These are phyloP conservation scores for Etheostoma perlongum DNA, from an alignment of 2,797 vertebrate genomes.

Conservation along the genomic window DNA sequence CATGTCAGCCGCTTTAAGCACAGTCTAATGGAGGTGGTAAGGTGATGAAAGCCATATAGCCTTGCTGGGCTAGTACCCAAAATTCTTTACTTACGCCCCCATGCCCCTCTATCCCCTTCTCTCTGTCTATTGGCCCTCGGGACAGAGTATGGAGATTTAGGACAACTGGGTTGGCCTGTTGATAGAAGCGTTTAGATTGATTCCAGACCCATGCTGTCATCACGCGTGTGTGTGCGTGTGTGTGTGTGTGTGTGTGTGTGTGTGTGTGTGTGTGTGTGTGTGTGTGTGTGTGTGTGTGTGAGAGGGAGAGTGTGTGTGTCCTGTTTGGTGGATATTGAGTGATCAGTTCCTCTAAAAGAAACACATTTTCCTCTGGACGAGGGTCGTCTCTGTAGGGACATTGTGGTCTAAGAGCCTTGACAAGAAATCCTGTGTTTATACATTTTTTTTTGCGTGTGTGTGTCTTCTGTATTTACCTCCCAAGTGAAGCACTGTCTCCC, in stretches of 20 bases:
- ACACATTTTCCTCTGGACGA: neutral
- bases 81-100: slow-evolving; percentile 40
- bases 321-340: slow-evolving; percentile 40
- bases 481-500: slow-evolving; percentile 20
- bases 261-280: slow-evolving; percentile 35
- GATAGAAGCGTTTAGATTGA: slow-evolving; percentile 76
- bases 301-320: neutral
- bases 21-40: slow-evolving; percentile 38
- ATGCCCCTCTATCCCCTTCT: neutral
- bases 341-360: slow-evolving; percentile 51
- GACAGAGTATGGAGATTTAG: slow-evolving; percentile 64
- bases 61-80: slow-evolving; percentile 13
- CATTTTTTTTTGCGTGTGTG: slow-evolving; percentile 33
- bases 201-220: slow-evolving; percentile 71
- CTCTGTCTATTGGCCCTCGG: slow-evolving; percentile 52
- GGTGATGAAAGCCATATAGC: slow-evolving; percentile 53
- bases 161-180: slow-evolving; percentile 67
- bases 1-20: slow-evolving; percentile 30
- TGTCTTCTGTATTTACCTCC: slow-evolving; percentile 44
- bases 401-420: slow-evolving; percentile 1
- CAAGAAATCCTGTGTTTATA: slow-evolving; percentile 15
- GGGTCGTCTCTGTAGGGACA: neutral
- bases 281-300: slow-evolving; percentile 38
- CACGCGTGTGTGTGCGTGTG: slow-evolving; percentile 43
- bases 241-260: slow-evolving; percentile 33